These are phyloP conservation scores for Sebastes iracundus DNA, from an alignment of 2,797 vertebrate species.

Conservation along the genomic window DNA sequence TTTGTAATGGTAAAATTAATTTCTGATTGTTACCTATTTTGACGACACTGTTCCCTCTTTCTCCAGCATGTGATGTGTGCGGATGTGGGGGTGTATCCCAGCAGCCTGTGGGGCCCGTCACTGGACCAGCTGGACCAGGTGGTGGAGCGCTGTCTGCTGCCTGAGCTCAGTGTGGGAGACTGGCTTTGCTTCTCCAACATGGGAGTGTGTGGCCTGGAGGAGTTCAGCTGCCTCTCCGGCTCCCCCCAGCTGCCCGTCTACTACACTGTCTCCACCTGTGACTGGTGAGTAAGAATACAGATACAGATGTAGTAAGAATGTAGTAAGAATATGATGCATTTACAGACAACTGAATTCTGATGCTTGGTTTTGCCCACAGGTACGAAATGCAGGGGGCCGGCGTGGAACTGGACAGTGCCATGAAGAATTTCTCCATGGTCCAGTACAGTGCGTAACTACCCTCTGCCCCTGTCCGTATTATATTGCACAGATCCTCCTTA, in stretches of 20 bases:
- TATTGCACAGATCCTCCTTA: slow-evolving; percentile 75
- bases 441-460: slow-evolving; percentile 88
- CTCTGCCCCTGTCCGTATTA: slow-evolving; percentile 81
- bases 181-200: slow-evolving; percentile 98
- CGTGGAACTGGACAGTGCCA: slow-evolving; percentile 88
- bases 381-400: slow-evolving; percentile 96
- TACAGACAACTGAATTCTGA: slow-evolving; percentile 5
- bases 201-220: slow-evolving; percentile 89
- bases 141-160: slow-evolving; percentile 95
- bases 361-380: slow-evolving; percentile 78
- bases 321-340: background rate
- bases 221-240: slow-evolving; percentile 83
- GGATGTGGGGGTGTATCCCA: slow-evolving; percentile 90
- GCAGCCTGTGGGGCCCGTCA: slow-evolving; percentile 97
- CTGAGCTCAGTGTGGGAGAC: slow-evolving; percentile 93
- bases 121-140: slow-evolving; percentile 96
- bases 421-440: slow-evolving; percentile 94
- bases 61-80: slow-evolving; percentile 65
- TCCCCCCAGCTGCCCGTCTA: slow-evolving; percentile 90
- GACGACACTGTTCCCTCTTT: background rate
- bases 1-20: background rate
- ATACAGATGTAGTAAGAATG: background rate
- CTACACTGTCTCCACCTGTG: slow-evolving; percentile 92
- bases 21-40: background rate
- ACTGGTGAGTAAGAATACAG: slow-evolving; percentile 87